Evolutionary conservation across 2,797 vertebrate species (phyloP).

Genomic region (Alcedo atthis): DNA sequence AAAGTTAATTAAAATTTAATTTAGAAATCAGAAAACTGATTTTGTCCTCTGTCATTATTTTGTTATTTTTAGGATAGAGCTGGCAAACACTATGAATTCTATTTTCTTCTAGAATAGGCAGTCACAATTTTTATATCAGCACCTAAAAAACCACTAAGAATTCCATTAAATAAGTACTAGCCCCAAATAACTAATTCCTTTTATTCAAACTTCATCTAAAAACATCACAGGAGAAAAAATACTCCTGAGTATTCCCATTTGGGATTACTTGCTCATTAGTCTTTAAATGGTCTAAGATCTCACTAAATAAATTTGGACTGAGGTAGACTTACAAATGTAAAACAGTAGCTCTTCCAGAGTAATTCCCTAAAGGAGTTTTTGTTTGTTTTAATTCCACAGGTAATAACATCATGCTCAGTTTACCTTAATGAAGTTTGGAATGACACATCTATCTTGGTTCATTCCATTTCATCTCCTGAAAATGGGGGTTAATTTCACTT

Average conservation of each 20-base stretch:
- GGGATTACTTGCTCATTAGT: neutral
- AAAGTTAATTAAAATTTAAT: neutral
- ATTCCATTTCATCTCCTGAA: neutral
- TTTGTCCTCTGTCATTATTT: neutral
- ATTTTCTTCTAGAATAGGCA: neutral
- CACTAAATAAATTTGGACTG: neutral
- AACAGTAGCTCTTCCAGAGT: neutral
- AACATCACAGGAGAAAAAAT: neutral
- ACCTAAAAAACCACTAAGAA: neutral
- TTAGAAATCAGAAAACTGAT: neutral
- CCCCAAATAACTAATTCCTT: neutral
- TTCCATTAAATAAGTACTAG: neutral
- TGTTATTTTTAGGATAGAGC: neutral
- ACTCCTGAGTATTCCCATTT: neutral
- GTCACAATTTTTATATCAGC: neutral
- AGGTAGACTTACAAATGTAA: neutral
- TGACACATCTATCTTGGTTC: neutral
- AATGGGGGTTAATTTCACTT: neutral
- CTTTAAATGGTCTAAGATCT: neutral
- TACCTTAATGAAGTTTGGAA: neutral
- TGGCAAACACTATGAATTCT: neutral
- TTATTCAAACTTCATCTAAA: neutral
- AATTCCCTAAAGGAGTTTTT: neutral
- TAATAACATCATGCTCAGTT: neutral
- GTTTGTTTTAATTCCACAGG: neutral